phyloP scores from a whole-genome alignment of 37 sponge, comb jelly and placozoan genomes.

The Ephydatia muelleri region DNA sequence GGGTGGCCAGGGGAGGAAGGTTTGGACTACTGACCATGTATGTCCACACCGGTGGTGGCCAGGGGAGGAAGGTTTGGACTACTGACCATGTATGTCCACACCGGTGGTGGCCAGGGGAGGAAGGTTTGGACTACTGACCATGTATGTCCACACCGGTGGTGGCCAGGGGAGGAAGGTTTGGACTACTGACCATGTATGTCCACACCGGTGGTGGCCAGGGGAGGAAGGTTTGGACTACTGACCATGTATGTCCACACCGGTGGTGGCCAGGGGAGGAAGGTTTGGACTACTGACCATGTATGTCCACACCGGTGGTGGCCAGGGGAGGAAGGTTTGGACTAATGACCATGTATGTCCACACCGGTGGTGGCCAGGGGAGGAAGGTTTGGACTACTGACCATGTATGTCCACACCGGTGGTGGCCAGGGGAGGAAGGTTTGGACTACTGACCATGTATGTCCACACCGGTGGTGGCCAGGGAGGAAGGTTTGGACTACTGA shows the following conservation, averaged over 20 bases:
- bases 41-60: constrained; percentile 78
- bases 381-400: constrained; percentile 89
- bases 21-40: too few relatives aligned
- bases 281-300: too few relatives aligned
- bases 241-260: constrained; percentile 83
- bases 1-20: constrained; percentile 82
- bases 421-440: constrained; percentile 91
- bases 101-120: constrained; percentile 89
- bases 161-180: constrained; percentile 91
- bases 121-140: constrained; percentile 89
- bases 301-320: constrained; percentile 78
- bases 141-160: constrained; percentile 76
- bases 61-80: constrained; percentile 92
- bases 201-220: constrained; percentile 84
- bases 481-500: too few relatives aligned
- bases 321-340: constrained; percentile 92
- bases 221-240: constrained; percentile 90
- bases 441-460: too few relatives aligned
- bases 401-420: constrained; percentile 76
- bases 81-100: too few relatives aligned
- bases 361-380: constrained; percentile 89
- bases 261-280: constrained; percentile 83
- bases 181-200: too few relatives aligned
- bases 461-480: too few relatives aligned
- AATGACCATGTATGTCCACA: too few relatives aligned